Conservation (phyloP, 2,888 invertebrate genomes). For the Hermaeophaga mercurialis region DNA sequence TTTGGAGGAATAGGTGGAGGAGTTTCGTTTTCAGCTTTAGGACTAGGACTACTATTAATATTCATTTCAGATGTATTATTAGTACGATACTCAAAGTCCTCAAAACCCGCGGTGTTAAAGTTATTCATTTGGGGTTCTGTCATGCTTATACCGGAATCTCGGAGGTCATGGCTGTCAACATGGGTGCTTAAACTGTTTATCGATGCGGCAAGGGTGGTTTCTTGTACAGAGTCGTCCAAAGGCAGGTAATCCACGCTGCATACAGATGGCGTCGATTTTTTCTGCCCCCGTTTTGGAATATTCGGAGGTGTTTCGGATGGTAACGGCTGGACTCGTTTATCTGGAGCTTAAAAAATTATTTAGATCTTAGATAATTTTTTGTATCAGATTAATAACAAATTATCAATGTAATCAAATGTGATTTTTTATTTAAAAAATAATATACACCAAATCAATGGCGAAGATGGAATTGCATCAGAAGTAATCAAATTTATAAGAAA, state of each 20-base stretch:
- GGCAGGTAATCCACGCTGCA: constrained; percentile 59
- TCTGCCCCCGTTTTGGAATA: constrained; percentile 56
- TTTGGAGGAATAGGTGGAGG: constrained; percentile 56
- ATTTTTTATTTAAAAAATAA: too few relatives aligned
- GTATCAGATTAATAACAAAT: too few relatives aligned
- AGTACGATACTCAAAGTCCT: constrained; percentile 54
- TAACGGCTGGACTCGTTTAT: constrained; percentile 59
- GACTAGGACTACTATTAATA: constrained; percentile 51
- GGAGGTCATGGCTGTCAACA: constrained; percentile 57
- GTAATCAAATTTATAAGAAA: too few relatives aligned
- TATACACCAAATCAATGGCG: too few relatives aligned
- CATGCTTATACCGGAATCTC: constrained; percentile 62
- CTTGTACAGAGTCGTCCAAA: constrained; percentile 53
- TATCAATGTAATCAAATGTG: too few relatives aligned
- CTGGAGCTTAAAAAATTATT: constrained; percentile 58
- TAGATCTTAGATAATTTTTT: too few relatives aligned
- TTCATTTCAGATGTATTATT: constrained; percentile 56
- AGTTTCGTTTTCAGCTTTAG: constrained; percentile 48
- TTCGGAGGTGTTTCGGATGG: constrained; percentile 56
- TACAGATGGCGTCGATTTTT: constrained; percentile 59
- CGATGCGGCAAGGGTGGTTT: constrained; percentile 50
- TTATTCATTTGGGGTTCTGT: constrained; percentile 55
- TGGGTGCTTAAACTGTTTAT: constrained; percentile 43
- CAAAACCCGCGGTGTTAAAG: constrained; percentile 56
- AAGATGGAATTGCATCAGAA: too few relatives aligned